phyloP scores from a whole-genome alignment of 1,140 invertebrate species.

The Microvelia longipes region DNA sequence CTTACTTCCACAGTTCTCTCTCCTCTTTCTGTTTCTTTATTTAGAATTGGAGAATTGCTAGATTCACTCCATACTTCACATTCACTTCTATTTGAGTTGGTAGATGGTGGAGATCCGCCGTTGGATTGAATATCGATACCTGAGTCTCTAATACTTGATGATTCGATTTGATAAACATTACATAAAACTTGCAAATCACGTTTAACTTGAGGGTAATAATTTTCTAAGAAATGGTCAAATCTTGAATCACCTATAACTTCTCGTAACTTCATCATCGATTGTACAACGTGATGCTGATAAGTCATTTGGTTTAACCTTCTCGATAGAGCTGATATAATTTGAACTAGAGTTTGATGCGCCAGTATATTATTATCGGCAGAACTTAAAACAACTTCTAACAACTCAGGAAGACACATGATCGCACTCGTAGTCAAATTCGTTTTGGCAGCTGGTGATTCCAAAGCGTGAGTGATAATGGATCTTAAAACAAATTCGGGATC shows the following conservation, averaged over 20 bases:
- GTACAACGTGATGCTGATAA: constrained; percentile 49
- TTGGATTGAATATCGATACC: constrained; percentile 21
- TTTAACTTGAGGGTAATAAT: constrained; percentile 37
- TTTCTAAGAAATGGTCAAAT: constrained; percentile 37
- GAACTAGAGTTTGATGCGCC: constrained; percentile 21
- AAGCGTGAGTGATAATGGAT: constrained; percentile 44
- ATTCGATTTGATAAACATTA: constrained; percentile 41
- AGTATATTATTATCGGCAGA: constrained; percentile 5
- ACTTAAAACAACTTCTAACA: constrained; percentile 27
- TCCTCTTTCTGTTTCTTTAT: neutral
- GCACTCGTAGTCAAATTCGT: constrained; percentile 18
- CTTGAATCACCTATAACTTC: constrained; percentile 44
- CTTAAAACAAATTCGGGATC: constrained; percentile 39
- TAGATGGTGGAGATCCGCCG: constrained; percentile 6
- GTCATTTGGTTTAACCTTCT: constrained; percentile 46
- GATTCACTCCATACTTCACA: constrained; percentile 19
- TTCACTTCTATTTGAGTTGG: constrained; percentile 9
- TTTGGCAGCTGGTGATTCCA: constrained; percentile 30
- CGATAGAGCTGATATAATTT: constrained; percentile 38
- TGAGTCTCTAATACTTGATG: constrained; percentile 18
- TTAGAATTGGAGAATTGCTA: constrained; percentile 12
- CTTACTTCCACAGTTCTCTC: neutral
- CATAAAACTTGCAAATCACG: constrained; percentile 49
- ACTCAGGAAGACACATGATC: constrained; percentile 29
- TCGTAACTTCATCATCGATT: constrained; percentile 47